Evolutionary conservation across 2,888 invertebrate species (phyloP).

Genomic region (Linnaemya tessellans): DNA sequence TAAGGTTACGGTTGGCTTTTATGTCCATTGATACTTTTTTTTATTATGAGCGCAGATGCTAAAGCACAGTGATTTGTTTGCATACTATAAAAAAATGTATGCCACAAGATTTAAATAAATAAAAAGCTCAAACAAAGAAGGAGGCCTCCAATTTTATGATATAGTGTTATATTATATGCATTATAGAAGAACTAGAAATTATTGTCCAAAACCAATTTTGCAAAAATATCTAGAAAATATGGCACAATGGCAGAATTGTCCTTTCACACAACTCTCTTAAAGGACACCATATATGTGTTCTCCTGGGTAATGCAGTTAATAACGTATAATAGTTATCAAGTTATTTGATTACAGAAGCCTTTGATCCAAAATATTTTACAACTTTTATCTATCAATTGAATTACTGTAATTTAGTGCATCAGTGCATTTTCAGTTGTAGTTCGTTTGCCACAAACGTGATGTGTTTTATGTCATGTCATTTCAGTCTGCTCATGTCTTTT

Average conservation of each 20-base stretch:
- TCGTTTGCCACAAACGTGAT: slow-evolving; percentile 65
- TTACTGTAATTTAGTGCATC: neutral
- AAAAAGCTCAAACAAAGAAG: no score
- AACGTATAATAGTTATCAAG: neutral
- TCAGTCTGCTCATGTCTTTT: slow-evolving; percentile 5
- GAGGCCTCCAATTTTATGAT: no score
- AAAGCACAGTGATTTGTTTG: neutral
- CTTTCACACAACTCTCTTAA: neutral
- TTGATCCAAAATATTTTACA: neutral
- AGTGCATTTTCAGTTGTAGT: slow-evolving; percentile 36
- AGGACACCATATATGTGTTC: no score
- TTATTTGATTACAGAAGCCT: neutral
- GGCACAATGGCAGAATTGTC: no score
- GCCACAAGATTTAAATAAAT: neutral
- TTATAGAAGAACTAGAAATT: no score
- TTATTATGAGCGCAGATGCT: neutral
- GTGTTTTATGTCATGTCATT: slow-evolving; percentile 63
- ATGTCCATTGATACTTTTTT: neutral
- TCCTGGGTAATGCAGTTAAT: neutral
- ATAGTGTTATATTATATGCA: no score
- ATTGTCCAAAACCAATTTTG: no score
- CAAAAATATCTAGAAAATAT: no score
- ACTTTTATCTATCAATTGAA: neutral
- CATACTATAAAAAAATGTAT: neutral
- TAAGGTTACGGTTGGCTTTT: slow-evolving; percentile 7